Conservation (phyloP, 2,113 vertebrate species). For the Brachypodius melanocephalos region DNA sequence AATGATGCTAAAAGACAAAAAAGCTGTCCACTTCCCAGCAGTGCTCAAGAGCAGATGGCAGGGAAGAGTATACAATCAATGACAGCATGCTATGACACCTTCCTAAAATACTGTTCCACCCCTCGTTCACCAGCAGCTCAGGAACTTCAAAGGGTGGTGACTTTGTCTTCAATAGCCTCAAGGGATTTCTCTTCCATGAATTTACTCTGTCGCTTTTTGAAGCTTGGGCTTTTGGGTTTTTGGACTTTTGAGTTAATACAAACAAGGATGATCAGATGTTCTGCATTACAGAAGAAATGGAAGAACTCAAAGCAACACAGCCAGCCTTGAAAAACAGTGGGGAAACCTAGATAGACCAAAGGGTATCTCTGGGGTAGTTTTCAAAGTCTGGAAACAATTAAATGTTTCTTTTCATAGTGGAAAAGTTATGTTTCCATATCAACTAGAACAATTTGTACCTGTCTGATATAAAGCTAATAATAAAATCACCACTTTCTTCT, state of each 20-base stretch:
- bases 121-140: neutral
- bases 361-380: neutral
- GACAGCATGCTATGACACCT: neutral
- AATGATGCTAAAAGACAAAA: neutral
- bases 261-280: neutral
- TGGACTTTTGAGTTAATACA: neutral
- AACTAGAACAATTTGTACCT: neutral
- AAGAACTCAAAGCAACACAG: neutral
- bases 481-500: conserved; percentile 17
- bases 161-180: neutral
- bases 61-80: neutral
- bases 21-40: neutral
- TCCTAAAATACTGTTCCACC: neutral
- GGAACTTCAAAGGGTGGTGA: neutral
- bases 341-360: conserved; percentile 13
- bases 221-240: neutral
- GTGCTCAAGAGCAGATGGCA: neutral
- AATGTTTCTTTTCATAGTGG: neutral
- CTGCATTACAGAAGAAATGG: neutral
- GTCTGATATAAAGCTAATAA: neutral
- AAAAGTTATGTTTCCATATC: conserved; percentile 21
- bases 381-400: conserved; percentile 22
- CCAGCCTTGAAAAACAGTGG: neutral
- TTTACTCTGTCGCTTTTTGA: neutral
- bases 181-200: neutral